Percentiles rank a stretch among this genome's conserved stretches.
These are phyloP conservation scores for Doris montereyensis DNA, from an alignment of 2,888 invertebrate genomes.

Conservation along the genomic window DNA sequence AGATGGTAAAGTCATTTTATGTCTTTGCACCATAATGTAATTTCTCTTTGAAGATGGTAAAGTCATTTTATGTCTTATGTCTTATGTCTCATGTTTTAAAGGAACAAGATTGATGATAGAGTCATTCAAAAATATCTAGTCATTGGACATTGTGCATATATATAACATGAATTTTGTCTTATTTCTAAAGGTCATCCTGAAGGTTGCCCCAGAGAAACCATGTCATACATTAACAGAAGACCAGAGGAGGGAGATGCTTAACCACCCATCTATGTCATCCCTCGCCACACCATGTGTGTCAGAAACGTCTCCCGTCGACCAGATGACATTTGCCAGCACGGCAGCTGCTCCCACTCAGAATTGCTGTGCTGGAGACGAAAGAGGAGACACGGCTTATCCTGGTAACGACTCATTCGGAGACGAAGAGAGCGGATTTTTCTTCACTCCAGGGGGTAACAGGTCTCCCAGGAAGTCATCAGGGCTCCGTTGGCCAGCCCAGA, in stretches of 20 bases:
- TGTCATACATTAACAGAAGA: slow-evolving; percentile 60
- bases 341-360: background rate
- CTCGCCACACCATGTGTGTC: slow-evolving; percentile 60
- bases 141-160: background rate
- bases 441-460: no score
- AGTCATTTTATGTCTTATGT: background rate
- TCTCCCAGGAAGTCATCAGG: slow-evolving; percentile 49
- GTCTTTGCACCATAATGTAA: no score
- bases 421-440: background rate
- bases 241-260: slow-evolving; percentile 59
- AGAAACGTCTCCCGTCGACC: background rate
- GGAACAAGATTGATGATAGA: background rate
- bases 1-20: no score
- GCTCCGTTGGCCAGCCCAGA: slow-evolving; percentile 89
- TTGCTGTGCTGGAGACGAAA: background rate
- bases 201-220: slow-evolving; percentile 86
- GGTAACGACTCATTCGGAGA: background rate
- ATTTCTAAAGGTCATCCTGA: slow-evolving; percentile 69
- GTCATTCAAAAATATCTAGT: background rate
- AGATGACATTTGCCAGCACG: background rate
- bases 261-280: slow-evolving; percentile 44
- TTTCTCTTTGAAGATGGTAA: no score
- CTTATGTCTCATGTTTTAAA: background rate
- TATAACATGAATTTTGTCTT: no score
- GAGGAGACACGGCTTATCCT: background rate